These are phyloP conservation scores for Epinotia brunnichana DNA, from an alignment of 2,888 invertebrate genomes.

Conservation along the genomic window DNA sequence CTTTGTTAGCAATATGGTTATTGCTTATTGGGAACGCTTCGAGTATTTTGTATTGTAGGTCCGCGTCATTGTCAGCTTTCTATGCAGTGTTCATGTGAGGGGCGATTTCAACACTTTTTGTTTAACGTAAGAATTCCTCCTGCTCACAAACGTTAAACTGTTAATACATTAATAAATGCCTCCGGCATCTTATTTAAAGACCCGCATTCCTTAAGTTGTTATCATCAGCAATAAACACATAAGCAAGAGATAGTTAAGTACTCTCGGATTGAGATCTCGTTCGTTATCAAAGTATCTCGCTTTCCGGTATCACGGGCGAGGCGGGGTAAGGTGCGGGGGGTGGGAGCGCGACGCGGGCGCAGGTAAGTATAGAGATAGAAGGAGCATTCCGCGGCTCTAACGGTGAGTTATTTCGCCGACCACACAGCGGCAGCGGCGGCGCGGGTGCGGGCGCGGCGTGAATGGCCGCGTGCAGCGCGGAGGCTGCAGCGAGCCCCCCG, in stretches of 20 bases:
- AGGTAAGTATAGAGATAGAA: slow-evolving; percentile 71
- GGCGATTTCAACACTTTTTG: slow-evolving; percentile 38
- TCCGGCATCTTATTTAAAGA: slow-evolving; percentile 30
- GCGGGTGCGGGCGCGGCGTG: slow-evolving; percentile 64
- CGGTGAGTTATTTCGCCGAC: slow-evolving; percentile 81
- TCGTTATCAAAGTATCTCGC: slow-evolving; percentile 60
- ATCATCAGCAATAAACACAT: slow-evolving; percentile 40
- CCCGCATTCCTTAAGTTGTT: slow-evolving; percentile 37
- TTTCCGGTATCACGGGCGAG: slow-evolving; percentile 53
- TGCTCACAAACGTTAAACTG: slow-evolving; percentile 23
- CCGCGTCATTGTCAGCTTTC: slow-evolving; percentile 36
- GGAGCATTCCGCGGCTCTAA: slow-evolving; percentile 79
- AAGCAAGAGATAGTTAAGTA: slow-evolving; percentile 50
- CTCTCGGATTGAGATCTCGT: slow-evolving; percentile 55
- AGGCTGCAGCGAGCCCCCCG: slow-evolving; percentile 69
- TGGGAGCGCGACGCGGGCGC: slow-evolving; percentile 48
- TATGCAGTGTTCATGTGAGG: slow-evolving; percentile 29
- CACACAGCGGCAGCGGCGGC: slow-evolving; percentile 60
- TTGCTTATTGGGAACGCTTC: slow-evolving; percentile 40
- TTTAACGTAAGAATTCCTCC: slow-evolving; percentile 30
- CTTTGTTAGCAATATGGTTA: slow-evolving; percentile 37
- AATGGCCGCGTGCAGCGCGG: slow-evolving; percentile 80
- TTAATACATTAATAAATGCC: slow-evolving; percentile 27
- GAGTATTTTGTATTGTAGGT: slow-evolving; percentile 38
- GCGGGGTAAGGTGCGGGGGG: slow-evolving; percentile 46